Evolutionary conservation across 2,888 invertebrate species (phyloP).

Genomic region (Colletes collaris): DNA sequence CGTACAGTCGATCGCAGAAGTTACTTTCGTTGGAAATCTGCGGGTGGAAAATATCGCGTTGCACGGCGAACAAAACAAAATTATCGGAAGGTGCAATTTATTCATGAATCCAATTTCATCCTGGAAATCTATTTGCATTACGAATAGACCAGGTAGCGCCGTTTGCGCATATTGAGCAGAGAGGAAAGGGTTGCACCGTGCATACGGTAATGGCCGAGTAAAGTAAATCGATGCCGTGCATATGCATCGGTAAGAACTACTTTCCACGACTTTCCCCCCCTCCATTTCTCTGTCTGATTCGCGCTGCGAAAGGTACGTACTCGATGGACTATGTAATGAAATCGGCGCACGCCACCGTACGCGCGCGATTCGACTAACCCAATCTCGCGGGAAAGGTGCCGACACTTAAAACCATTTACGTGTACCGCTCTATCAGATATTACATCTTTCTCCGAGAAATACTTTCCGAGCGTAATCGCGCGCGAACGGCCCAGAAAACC

Average conservation of each 20-base stretch:
- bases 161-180: slow-evolving; percentile 40
- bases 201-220: slow-evolving; percentile 46
- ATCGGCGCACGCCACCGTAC: slow-evolving; percentile 35
- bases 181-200: slow-evolving; percentile 45
- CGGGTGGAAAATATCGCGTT: background rate
- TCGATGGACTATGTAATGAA: slow-evolving; percentile 39
- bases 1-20: too few species aligned
- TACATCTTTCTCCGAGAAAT: slow-evolving; percentile 14
- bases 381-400: slow-evolving; percentile 19
- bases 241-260: slow-evolving; percentile 51
- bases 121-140: slow-evolving; percentile 51
- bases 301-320: background rate
- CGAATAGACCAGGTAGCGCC: slow-evolving; percentile 23
- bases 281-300: too few species aligned
- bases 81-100: slow-evolving; percentile 43
- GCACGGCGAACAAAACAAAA: slow-evolving; percentile 36
- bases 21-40: background rate
- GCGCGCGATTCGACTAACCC: slow-evolving; percentile 33
- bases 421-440: slow-evolving; percentile 41
- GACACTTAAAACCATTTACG: slow-evolving; percentile 49
- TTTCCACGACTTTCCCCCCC: too few species aligned
- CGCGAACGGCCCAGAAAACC: background rate
- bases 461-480: slow-evolving; percentile 20
- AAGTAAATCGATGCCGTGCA: slow-evolving; percentile 51
- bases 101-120: slow-evolving; percentile 55